These are phyloP conservation scores for Balaenoptera acutorostrata DNA, from an alignment of 2,113 vertebrate species.

Conservation along the genomic window DNA sequence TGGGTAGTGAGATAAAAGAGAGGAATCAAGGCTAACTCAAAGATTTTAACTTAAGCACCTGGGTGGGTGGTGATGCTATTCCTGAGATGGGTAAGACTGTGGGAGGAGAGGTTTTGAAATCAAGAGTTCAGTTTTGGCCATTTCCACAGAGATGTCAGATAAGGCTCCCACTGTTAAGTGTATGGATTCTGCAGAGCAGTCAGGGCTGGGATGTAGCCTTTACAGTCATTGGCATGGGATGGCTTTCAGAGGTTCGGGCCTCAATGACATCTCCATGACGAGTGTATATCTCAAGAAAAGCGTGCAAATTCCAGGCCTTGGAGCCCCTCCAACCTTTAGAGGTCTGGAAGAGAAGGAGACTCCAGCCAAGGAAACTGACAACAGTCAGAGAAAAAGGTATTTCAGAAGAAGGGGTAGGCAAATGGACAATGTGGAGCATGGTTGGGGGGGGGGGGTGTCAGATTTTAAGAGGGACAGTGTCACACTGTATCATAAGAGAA, in stretches of 20 bases:
- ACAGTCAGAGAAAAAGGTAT: not conserved
- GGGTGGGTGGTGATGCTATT: not conserved
- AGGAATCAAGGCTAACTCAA: conserved; percentile 51
- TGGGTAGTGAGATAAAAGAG: conserved; percentile 20
- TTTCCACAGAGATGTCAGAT: not conserved
- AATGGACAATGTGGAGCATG: not conserved
- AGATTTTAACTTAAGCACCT: not conserved
- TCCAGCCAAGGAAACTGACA: not conserved
- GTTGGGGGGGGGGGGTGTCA: not conserved
- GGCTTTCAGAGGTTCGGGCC: not conserved
- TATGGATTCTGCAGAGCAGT: not conserved
- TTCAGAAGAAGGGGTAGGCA: not conserved
- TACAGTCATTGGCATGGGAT: not conserved
- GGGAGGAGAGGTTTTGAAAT: conserved; percentile 15
- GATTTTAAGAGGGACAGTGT: not conserved
- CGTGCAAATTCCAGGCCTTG: not conserved
- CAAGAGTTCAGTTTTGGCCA: not conserved
- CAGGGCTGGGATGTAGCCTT: not conserved
- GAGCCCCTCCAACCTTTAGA: not conserved
- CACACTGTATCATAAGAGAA: not conserved
- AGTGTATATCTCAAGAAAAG: not conserved
- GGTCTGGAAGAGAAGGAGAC: not conserved
- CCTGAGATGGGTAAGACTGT: not conserved
- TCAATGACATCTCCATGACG: not conserved
- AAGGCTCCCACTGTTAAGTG: not conserved